A percentile compares a stretch with the other conserved stretches of the same genome.
These are phyloP conservation scores for Mesoligia furuncula DNA, from an alignment of 2,888 invertebrate species.

Conservation along the genomic window DNA sequence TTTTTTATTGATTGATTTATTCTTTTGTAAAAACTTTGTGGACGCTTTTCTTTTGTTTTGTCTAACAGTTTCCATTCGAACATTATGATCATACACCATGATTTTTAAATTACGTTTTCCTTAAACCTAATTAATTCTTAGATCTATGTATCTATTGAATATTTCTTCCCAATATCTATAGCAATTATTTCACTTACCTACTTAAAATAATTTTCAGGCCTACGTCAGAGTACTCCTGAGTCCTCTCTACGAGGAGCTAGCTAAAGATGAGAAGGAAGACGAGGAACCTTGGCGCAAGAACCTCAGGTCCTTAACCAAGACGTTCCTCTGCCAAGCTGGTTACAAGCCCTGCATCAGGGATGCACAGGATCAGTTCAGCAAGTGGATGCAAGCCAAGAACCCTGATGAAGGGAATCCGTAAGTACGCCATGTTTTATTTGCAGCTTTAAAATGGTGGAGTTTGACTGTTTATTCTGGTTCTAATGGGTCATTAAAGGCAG, in stretches of 20 bases:
- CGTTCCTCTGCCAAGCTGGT: constrained; percentile 94
- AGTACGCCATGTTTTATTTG: constrained; percentile 70
- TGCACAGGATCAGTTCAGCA: constrained; percentile 93
- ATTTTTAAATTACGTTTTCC: background rate
- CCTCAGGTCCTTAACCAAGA: constrained; percentile 92
- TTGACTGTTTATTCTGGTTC: background rate
- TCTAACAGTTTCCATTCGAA: background rate
- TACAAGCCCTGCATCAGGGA: constrained; percentile 94
- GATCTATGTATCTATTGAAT: background rate
- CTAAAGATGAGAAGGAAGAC: constrained; percentile 81
- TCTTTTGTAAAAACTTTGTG: background rate
- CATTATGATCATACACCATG: background rate
- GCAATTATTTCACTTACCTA: background rate
- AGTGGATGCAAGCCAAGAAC: constrained; percentile 94
- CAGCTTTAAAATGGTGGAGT: background rate
- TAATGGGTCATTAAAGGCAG: background rate
- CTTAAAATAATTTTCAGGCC: constrained; percentile 83
- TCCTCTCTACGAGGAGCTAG: constrained; percentile 93
- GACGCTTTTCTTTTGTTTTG: background rate
- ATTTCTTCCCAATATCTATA: background rate
- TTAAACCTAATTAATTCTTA: background rate
- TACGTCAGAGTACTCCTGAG: constrained; percentile 93
- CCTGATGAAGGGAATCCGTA: constrained; percentile 96
- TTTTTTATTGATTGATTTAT: background rate
- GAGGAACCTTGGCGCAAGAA: constrained; percentile 93